phyloP scores from a whole-genome alignment of 2,888 invertebrate species.

The Atethmia centrago region DNA sequence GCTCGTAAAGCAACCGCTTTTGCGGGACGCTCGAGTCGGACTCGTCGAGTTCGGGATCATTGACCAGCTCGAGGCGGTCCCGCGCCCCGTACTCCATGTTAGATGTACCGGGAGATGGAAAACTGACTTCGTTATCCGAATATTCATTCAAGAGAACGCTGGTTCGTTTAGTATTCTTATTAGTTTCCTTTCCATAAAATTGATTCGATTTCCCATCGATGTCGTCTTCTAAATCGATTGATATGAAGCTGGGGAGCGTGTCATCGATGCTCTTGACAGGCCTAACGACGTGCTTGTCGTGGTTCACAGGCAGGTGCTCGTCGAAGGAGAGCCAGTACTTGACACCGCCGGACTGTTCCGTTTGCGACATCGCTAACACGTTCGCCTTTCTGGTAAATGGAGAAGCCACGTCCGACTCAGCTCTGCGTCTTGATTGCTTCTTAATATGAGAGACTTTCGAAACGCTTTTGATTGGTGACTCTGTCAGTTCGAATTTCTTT shows the following conservation, averaged over 20 bases:
- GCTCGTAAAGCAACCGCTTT: constrained; percentile 74
- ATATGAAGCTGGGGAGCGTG: constrained; percentile 80
- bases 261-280: constrained; percentile 70
- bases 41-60: constrained; percentile 24
- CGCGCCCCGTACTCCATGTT: constrained; percentile 61
- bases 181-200: constrained; percentile 30
- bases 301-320: constrained; percentile 69
- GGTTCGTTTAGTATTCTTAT: constrained; percentile 32
- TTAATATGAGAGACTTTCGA: constrained; percentile 75
- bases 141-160: constrained; percentile 56
- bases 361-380: constrained; percentile 85
- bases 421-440: constrained; percentile 36
- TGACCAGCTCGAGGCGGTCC: constrained; percentile 19
- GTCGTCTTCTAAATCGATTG: constrained; percentile 61
- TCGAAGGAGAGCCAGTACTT: constrained; percentile 88
- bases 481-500: constrained; percentile 73
- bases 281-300: constrained; percentile 47
- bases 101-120: constrained; percentile 65
- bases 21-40: constrained; percentile 44
- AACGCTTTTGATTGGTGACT: constrained; percentile 78
- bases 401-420: constrained; percentile 66
- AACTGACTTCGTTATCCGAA: constrained; percentile 56
- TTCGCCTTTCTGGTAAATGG: constrained; percentile 80
- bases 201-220: constrained; percentile 42
- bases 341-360: constrained; percentile 81